These are phyloP conservation scores for Stenurella melanura DNA, from an alignment of 2,888 invertebrate genomes.

Conservation along the genomic window DNA sequence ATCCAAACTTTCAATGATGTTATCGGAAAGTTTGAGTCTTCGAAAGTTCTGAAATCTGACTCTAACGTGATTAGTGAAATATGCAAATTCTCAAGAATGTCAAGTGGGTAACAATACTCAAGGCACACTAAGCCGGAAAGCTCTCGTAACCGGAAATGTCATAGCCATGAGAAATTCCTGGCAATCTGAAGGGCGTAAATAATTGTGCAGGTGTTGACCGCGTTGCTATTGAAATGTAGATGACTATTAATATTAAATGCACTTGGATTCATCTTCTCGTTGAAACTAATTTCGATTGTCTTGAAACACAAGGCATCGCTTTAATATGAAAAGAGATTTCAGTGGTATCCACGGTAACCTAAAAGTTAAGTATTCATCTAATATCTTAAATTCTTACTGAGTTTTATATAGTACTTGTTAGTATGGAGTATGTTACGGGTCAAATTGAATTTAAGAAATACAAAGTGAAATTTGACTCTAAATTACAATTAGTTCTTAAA, in stretches of 20 bases:
- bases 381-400: no score
- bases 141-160: slow-evolving; percentile 30
- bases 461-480: no score
- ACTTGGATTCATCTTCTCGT: slow-evolving; percentile 8
- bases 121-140: slow-evolving; percentile 20
- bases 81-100: slow-evolving; percentile 36
- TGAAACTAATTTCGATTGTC: slow-evolving; percentile 24
- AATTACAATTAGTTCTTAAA: no score
- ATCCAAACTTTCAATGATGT: slow-evolving; percentile 32
- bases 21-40: slow-evolving; percentile 30
- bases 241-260: slow-evolving; percentile 32
- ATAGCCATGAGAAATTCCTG: slow-evolving; percentile 20
- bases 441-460: no score
- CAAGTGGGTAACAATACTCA: slow-evolving; percentile 20
- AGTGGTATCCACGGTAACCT: no score
- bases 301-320: slow-evolving; percentile 5
- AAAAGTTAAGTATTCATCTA: no score
- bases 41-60: slow-evolving; percentile 20
- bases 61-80: slow-evolving; percentile 33
- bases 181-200: slow-evolving; percentile 18
- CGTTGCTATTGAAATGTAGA: slow-evolving; percentile 2
- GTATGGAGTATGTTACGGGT: no score
- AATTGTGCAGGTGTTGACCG: slow-evolving; percentile 38
- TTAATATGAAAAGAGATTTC: background rate
- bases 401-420: no score